Conservation (phyloP, 2,888 invertebrate genomes). For the Rotaria macrura region DNA sequence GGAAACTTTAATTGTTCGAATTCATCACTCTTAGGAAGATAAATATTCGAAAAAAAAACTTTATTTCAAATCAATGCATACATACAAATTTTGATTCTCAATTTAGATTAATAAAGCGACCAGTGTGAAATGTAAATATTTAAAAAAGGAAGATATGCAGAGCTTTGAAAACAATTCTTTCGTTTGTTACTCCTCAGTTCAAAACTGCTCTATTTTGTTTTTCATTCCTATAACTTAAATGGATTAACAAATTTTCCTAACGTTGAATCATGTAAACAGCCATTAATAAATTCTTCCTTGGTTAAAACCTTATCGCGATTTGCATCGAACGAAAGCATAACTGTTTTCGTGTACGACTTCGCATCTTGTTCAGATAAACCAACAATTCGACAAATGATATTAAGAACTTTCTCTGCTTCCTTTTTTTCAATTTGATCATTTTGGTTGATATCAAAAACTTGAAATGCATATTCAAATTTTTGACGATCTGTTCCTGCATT, state of each 20-base stretch:
- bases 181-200: no score
- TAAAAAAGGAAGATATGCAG: no score
- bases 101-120: no score
- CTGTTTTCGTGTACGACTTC: not conserved
- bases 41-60: no score
- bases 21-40: no score
- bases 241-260: not conserved
- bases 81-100: no score
- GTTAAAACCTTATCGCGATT: constrained; percentile 28
- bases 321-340: constrained; percentile 24
- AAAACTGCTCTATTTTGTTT: no score
- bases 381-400: not conserved
- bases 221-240: not conserved
- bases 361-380: not conserved
- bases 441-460: not conserved
- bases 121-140: no score
- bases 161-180: no score
- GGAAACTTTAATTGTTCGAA: no score
- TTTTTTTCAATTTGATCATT: not conserved
- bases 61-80: no score
- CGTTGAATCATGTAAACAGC: constrained; percentile 3
- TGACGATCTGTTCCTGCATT: not conserved
- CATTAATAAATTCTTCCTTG: constrained; percentile 27
- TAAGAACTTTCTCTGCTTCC: not conserved
- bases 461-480: constrained; percentile 18